These are phyloP conservation scores for Tiphia femorata DNA, from an alignment of 2,888 invertebrate species.

Conservation along the genomic window DNA sequence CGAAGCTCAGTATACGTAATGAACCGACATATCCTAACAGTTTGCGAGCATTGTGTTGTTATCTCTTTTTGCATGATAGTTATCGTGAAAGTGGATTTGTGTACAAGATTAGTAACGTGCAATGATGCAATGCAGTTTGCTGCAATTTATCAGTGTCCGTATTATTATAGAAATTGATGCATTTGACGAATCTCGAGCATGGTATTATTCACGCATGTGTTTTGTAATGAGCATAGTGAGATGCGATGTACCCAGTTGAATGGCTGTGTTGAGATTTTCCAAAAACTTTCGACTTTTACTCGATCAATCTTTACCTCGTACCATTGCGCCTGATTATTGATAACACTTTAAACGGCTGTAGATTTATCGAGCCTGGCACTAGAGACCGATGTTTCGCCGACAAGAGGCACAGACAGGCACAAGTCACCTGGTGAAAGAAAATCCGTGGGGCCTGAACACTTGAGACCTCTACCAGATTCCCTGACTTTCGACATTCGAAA, in stretches of 20 bases:
- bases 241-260: too few species aligned
- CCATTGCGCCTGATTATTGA: too few species aligned
- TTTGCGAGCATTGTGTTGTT: too few species aligned
- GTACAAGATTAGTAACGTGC: too few species aligned
- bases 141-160: too few species aligned
- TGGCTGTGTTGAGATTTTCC: too few species aligned
- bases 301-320: too few species aligned
- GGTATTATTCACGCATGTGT: not conserved
- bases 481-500: constrained; percentile 92
- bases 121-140: too few species aligned
- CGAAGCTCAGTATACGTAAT: too few species aligned
- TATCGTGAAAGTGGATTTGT: too few species aligned
- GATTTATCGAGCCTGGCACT: constrained; percentile 85
- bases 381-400: constrained; percentile 75
- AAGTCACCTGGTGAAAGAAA: constrained; percentile 70
- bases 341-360: constrained; percentile 65
- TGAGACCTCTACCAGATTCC: constrained; percentile 83
- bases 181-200: not conserved
- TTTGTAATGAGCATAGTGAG: not conserved
- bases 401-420: constrained; percentile 61
- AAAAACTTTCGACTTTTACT: too few species aligned
- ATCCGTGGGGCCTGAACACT: constrained; percentile 70
- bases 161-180: not conserved
- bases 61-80: not conserved
- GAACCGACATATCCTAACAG: too few species aligned